Evolutionary conservation across 2,797 vertebrate genomes (phyloP), one percentile per base, ranked within the genome.

Genomic region (Poeciliopsis infans): DNA sequence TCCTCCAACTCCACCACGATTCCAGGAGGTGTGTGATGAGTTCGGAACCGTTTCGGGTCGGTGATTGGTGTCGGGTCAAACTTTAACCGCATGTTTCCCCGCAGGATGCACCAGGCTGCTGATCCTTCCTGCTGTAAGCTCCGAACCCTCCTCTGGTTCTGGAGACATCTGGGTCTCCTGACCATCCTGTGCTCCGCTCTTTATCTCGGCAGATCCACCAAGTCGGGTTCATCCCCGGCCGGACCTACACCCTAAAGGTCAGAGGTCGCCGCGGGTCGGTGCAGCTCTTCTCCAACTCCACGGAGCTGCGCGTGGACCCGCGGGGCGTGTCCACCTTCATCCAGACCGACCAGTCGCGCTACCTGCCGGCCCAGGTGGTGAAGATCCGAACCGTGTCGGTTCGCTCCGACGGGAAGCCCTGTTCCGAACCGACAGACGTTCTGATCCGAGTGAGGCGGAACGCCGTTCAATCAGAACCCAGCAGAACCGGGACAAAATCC

Each of bases 81-180:
- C 11, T 23, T 46, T 68, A 66, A 76, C 8, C 1, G 49, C 28
- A 12, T 81, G 31, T 91, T 47, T 83, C 43, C 81, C 41, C 20
- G 18, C 55, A 95, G 95, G 89, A 76, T 89, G 88, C 2, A 94
- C 94, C 13, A n/a, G 64, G 49, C 76, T 88, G 75, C 87, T 93
- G 83, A 73, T 66, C 51, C 41, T 96, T 2, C 85, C 90, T 0
- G 73, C 92, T 28, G 94, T 95, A 55, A 94, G 93, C 94, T 28
- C 25, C 12, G 7, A n/a, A 28, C n/a, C 6, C n/a, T 70, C 7
- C 57, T 31, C 57, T 31, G 57, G n/a, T 59, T 59, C 57, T 15
- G 51, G 51, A 53, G 7, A 23, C 18, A 25, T 55, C 51, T 1
- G 8, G 53, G 4, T 64, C 59, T 33, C 5, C 59, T 7, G 59